Evolutionary conservation across 2,797 vertebrate species (phyloP), one percentile per base, ranked within the genome.

Genomic region (Leuciscus waleckii): DNA sequence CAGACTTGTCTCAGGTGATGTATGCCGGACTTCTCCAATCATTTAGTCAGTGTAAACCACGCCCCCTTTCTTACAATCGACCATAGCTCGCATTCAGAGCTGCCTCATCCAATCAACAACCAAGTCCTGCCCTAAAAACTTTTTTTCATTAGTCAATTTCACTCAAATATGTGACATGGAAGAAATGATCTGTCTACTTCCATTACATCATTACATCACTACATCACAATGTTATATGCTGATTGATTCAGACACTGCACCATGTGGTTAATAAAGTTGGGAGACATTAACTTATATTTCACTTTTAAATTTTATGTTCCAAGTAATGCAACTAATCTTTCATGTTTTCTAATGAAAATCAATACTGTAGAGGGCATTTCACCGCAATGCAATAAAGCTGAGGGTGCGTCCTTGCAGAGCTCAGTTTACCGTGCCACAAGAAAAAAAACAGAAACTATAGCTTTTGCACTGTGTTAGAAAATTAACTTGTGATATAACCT

Each of bases 221-320:
- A 39, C 58, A 46, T 79, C 41, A 21, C 41, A 29, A 63, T n/a
- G 26, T 63, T 17, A 43, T 35, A 49, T 61, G 7, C 78, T 61
- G 26, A 29, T 37, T 69, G 74, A 49, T 75, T 88, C 61, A 76
- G 35, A 71, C 67, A 9, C 74, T 71, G 80, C 56, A 14, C 39
- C 54, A 11, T 65, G 79, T 41, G 54, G 61, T 82, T 84, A 83
- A 78, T 69, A 65, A 73, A 73, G 49, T 73, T 51, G 23, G 76
- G 79, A 74, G 32, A 69, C 32, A 79, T 79, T 51, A 85, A 63
- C 67, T 51, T n/a, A 39, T 56, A 37, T 83, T 80, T 75, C 73
- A 70, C 13, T 83, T n/a, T n/a, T 13, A 78, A 17, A 65, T 37
- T 29, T 76, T 46, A 63, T 69, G 37, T 67, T 67, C 17, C 32